Conservation (phyloP, 2,113 vertebrate species). For the Cebus imitator region DNA sequence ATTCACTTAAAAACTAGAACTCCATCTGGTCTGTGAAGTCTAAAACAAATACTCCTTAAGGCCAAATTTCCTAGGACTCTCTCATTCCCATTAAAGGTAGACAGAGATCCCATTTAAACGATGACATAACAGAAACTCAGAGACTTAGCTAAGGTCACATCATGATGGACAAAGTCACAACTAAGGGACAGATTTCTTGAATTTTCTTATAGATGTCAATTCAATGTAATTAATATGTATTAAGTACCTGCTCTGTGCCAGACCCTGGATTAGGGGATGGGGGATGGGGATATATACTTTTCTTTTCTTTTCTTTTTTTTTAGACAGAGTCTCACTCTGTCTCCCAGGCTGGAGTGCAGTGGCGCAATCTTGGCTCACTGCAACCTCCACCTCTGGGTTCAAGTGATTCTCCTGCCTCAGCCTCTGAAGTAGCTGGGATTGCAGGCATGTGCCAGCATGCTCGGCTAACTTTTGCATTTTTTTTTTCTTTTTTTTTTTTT, state of each 20-base stretch:
- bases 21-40: background rate
- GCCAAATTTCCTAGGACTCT: background rate
- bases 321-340: too few species aligned
- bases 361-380: too few species aligned
- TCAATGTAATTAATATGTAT: background rate
- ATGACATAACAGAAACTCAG: background rate
- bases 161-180: background rate
- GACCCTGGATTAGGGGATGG: background rate
- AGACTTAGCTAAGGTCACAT: background rate
- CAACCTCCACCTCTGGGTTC: too few species aligned
- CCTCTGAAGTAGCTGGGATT: too few species aligned
- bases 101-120: background rate
- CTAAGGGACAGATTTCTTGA: background rate
- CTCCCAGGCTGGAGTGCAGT: too few species aligned
- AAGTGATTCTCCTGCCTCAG: too few species aligned
- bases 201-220: background rate
- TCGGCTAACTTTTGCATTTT: too few species aligned
- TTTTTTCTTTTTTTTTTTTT: too few species aligned
- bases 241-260: background rate
- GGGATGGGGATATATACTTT: background rate
- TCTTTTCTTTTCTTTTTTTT: background rate
- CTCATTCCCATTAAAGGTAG: background rate
- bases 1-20: slow-evolving; percentile 1
- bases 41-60: slow-evolving; percentile 21
- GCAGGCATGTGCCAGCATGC: too few species aligned